Base-by-base conservation (phyloP, 2,797 vertebrate genomes). In the Oreochromis grahami region DNA sequence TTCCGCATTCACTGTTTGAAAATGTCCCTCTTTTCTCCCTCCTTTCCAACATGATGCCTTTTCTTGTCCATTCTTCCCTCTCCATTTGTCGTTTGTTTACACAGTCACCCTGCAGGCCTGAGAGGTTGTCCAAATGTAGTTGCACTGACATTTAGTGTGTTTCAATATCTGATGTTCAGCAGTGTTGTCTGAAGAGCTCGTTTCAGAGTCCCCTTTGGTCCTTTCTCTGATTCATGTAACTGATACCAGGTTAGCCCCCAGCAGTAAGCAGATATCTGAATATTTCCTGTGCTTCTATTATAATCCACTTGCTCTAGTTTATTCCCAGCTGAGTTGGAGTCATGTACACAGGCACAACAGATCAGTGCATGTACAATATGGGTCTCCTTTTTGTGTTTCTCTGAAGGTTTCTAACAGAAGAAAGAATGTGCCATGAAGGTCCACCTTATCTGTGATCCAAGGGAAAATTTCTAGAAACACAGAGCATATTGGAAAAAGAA, bases 161-260 rank as follows among this genome's bases (percentile, higher is more conserved):
- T 86, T 60, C 24, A 26, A 32, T 70, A 70, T 82, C 43, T 63
- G 63, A 76, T 78, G 41, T 74, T 86, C 17, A 53, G 80, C 72
- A 58, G 52, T 56, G 56, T 84, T 85, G 24, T 85, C 88, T 77
- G 63, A 68, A 80, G 78, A 86, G 68, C 48, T 70, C 68, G 76
- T 78, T 60, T 70, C 45, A 83, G 72, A 63, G 29, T 38, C 74
- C 41, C 81, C 17, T 89, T 89, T 89, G 83, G 85, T 89, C 85
- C 58, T 21, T 21, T 76, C 41, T 29, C 56, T 79, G 83, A 86
- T 93, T 83, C 51, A 32, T 77, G 55, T 77, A 70, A 82, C 82
- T 81, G 84, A 92, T 92, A 80, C 77, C 83, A 76, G 79, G 50
- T 80, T 79, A 81, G 79, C 84, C 77, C 34, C 14, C 19, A 45